phyloP scores from a whole-genome alignment of 2,797 vertebrate species.

The Phoxinus dragarum region DNA sequence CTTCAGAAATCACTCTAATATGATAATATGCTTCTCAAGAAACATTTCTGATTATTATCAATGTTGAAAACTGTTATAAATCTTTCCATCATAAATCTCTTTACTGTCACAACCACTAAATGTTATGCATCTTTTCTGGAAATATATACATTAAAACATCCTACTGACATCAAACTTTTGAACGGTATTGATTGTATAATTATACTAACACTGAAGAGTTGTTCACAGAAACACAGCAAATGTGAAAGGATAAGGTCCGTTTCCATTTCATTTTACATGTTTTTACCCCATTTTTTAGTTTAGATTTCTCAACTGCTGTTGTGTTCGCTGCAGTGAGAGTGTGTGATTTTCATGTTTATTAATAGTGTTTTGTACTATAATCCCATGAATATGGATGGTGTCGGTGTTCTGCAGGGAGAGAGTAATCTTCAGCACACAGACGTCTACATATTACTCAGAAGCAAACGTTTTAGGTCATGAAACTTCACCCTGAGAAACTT shows the following conservation, averaged over 20 bases:
- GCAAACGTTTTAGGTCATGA: neutral
- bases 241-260: neutral
- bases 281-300: neutral
- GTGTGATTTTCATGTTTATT: constrained; percentile 32
- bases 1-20: neutral
- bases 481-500: constrained; percentile 18
- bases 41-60: neutral
- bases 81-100: neutral
- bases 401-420: neutral
- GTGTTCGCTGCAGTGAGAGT: neutral
- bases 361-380: constrained; percentile 32
- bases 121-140: neutral
- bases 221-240: neutral
- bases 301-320: neutral
- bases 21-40: neutral
- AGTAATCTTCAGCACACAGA: constrained; percentile 22
- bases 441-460: neutral
- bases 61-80: neutral
- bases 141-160: no score
- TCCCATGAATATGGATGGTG: constrained; percentile 35
- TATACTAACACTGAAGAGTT: neutral
- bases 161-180: neutral
- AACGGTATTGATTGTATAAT: neutral
- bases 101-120: neutral
- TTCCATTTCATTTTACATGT: neutral